Evolutionary conservation across 2,113 vertebrate species (phyloP).

Genomic region (Syngnathus typhle): DNA sequence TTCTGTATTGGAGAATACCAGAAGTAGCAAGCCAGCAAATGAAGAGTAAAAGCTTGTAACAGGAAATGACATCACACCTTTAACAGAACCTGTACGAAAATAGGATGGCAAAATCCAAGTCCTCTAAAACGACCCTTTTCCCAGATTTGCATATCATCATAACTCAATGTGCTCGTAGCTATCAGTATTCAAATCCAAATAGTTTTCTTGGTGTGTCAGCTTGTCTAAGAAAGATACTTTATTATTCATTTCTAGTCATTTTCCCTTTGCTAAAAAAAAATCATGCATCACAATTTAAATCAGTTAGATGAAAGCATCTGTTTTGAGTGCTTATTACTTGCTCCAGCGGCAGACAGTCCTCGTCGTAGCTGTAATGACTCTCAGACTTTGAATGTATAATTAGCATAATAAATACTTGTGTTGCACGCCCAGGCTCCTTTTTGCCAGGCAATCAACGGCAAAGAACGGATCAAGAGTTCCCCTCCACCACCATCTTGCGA

Average conservation of each 20-base stretch:
- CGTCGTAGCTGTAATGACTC: constrained; percentile 53
- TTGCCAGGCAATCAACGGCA: constrained; percentile 49
- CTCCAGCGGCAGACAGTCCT: constrained; percentile 52
- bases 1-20: too few species aligned
- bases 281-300: constrained; percentile 59
- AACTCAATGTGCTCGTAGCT: not conserved
- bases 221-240: constrained; percentile 24
- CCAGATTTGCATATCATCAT: not conserved
- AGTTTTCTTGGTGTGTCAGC: constrained; percentile 5
- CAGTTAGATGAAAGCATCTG: constrained; percentile 63
- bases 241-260: constrained; percentile 50
- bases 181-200: constrained; percentile 10
- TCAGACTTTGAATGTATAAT: constrained; percentile 62
- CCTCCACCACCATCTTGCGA: constrained; percentile 28
- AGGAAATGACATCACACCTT: not conserved
- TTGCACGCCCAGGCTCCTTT: constrained; percentile 52
- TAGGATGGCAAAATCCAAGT: not conserved
- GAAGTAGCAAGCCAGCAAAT: too few species aligned
- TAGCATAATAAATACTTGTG: constrained; percentile 69
- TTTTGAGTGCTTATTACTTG: constrained; percentile 62
- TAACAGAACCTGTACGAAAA: not conserved
- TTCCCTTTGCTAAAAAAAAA: constrained; percentile 22
- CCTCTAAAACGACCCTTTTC: too few species aligned
- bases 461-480: constrained; percentile 54
- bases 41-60: not conserved